phyloP scores from a whole-genome alignment of 2,888 invertebrate species.

The Saturnia pavonia region DNA sequence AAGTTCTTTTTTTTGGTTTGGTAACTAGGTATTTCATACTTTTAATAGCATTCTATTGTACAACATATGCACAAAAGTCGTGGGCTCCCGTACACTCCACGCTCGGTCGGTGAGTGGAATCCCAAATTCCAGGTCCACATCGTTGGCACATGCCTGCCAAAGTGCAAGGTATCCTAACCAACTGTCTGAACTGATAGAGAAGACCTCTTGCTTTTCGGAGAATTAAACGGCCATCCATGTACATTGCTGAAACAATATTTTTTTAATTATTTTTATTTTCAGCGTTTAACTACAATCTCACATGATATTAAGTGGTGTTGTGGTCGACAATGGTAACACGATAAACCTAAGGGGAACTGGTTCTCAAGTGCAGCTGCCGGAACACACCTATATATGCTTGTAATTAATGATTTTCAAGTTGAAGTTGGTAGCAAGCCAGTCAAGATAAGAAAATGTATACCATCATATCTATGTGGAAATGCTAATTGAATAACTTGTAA shows the following conservation, averaged over 20 bases:
- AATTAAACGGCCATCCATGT: conserved; percentile 96
- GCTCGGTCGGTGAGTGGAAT: conserved; percentile 93
- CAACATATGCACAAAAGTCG: conserved; percentile 76
- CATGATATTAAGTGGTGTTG: too few relatives aligned
- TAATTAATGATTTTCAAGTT: too few relatives aligned
- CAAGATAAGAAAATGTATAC: too few relatives aligned
- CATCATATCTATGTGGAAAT: too few relatives aligned
- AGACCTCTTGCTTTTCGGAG: conserved; percentile 95
- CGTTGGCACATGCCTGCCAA: conserved; percentile 93
- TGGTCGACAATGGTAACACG: too few relatives aligned
- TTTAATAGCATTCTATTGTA: conserved; percentile 47
- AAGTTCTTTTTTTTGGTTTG: not conserved
- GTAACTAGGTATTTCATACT: not conserved
- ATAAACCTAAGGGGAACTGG: too few relatives aligned
- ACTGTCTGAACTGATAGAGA: conserved; percentile 93
- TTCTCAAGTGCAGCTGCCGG: too few relatives aligned
- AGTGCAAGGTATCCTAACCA: conserved; percentile 93
- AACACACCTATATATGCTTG: too few relatives aligned
- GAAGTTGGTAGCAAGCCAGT: too few relatives aligned
- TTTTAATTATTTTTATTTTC: not conserved
- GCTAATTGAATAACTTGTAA: too few relatives aligned
- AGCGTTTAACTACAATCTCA: not conserved
- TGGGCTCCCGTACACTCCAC: conserved; percentile 91
- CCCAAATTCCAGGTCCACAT: conserved; percentile 97
- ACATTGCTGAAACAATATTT: conserved; percentile 87